These are phyloP conservation scores for Eupithecia subfuscata DNA, from an alignment of 2,888 invertebrate species.

Conservation along the genomic window DNA sequence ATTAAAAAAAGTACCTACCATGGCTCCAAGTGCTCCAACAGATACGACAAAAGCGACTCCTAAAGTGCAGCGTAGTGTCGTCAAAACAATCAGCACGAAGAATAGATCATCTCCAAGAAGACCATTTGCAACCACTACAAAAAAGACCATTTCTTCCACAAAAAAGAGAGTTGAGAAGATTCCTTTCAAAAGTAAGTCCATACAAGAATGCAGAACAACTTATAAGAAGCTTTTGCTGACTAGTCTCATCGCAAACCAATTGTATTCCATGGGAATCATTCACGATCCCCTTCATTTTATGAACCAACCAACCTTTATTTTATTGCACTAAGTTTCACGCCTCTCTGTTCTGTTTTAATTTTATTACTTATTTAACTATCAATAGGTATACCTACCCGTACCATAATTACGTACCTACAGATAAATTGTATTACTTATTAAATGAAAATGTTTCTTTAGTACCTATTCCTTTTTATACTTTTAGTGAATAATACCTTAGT, in stretches of 20 bases:
- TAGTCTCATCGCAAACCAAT: background rate
- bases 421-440: too few species aligned
- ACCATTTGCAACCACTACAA: slow-evolving; percentile 47
- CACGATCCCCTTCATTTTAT: too few species aligned
- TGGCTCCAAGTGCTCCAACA: slow-evolving; percentile 63
- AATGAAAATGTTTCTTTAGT: background rate
- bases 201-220: background rate
- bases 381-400: too few species aligned
- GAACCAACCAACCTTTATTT: too few species aligned
- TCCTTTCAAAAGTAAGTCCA: slow-evolving; percentile 57
- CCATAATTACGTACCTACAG: too few species aligned
- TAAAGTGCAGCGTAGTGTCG: slow-evolving; percentile 59
- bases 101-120: slow-evolving; percentile 56
- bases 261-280: background rate
- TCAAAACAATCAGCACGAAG: slow-evolving; percentile 53
- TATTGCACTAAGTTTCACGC: background rate
- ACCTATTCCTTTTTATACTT: slow-evolving; percentile 33
- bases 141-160: slow-evolving; percentile 55
- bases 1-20: slow-evolving; percentile 41
- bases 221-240: background rate
- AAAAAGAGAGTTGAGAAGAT: slow-evolving; percentile 58
- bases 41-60: slow-evolving; percentile 62
- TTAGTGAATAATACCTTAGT: slow-evolving; percentile 52
- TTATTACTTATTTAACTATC: background rate
- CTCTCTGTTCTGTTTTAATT: background rate